Conservation (phyloP, 2,797 vertebrate species). For the Poecilia velifera region DNA sequence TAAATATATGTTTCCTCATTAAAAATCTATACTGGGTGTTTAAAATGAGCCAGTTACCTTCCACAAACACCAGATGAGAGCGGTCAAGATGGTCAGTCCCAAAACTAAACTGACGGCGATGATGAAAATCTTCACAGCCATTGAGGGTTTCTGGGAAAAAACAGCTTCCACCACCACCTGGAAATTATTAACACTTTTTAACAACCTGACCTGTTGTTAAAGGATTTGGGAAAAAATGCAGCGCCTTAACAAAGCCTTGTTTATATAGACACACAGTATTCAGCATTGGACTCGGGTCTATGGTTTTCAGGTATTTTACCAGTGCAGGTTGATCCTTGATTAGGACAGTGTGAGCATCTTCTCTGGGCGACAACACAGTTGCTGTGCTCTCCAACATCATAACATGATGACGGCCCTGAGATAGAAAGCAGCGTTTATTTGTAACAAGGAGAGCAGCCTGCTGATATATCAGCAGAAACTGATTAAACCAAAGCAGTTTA, state of each 20-base stretch:
- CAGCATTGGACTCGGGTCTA: neutral
- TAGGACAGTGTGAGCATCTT: conserved; percentile 79
- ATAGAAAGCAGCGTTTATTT: conserved; percentile 5
- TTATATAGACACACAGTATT: neutral
- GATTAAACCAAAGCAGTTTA: neutral
- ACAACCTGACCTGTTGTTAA: neutral
- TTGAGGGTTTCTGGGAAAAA: conserved; percentile 86
- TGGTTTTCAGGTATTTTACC: conserved; percentile 55
- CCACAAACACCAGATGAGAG: conserved; percentile 88
- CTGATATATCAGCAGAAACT: neutral
- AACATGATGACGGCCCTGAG: conserved; percentile 86
- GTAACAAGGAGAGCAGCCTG: neutral
- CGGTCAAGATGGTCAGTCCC: conserved; percentile 85
- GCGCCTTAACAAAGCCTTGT: neutral
- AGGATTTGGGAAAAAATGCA: neutral
- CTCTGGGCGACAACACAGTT: conserved; percentile 77
- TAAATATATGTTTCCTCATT: neutral
- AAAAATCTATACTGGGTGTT: neutral
- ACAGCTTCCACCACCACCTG: conserved; percentile 89
- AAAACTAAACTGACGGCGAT: conserved; percentile 84
- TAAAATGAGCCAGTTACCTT: conserved; percentile 82
- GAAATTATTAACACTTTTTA: conserved; percentile 2
- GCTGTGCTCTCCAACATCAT: conserved; percentile 85
- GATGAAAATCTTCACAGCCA: conserved; percentile 81
- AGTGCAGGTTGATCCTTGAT: conserved; percentile 74